These are phyloP conservation scores for Cettia cetti DNA, from an alignment of 2,113 vertebrate species.

Conservation along the genomic window DNA sequence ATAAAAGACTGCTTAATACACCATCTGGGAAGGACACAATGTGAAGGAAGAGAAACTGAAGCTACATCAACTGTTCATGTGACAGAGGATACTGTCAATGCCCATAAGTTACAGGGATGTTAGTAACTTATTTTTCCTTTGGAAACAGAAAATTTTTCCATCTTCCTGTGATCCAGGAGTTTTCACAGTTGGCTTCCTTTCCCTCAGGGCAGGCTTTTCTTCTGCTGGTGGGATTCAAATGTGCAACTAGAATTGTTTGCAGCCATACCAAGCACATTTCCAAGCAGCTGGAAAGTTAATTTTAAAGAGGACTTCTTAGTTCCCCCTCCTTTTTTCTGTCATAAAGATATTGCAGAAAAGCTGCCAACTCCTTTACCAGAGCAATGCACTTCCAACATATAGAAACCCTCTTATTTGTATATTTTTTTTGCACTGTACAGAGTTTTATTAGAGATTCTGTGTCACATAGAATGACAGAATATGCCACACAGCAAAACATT, in stretches of 20 bases:
- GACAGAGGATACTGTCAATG: too few relatives aligned
- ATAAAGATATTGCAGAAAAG: background rate
- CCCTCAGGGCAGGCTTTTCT: background rate
- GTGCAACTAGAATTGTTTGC: background rate
- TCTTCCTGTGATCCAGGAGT: background rate
- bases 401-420: background rate
- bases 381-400: fast-evolving
- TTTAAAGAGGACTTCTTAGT: background rate
- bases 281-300: background rate
- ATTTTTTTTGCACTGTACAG: background rate
- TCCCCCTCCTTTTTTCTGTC: background rate
- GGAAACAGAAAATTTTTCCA: background rate
- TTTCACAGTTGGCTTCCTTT: background rate
- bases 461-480: background rate
- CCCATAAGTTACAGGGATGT: background rate
- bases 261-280: background rate
- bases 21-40: background rate
- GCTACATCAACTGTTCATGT: background rate
- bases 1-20: background rate
- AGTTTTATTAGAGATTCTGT: background rate
- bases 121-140: background rate
- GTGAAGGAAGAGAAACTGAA: background rate
- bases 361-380: background rate
- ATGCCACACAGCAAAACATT: background rate
- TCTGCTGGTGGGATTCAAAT: background rate